Evolutionary conservation across 1,140 invertebrate genomes (phyloP).

Genomic region (Vollenhovia emeryi): DNA sequence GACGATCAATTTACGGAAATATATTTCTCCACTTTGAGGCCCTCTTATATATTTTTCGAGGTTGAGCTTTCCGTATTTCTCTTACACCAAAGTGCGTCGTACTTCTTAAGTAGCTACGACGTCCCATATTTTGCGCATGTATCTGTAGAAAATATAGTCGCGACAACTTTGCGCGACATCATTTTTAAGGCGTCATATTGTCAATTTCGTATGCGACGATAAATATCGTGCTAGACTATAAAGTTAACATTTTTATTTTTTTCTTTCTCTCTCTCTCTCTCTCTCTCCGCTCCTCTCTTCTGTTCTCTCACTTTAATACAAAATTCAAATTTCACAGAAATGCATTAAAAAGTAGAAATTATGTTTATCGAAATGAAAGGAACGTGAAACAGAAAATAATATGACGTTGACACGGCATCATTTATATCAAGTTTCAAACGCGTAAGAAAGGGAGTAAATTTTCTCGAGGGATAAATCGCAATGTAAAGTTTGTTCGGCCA

Average conservation of each 20-base stretch:
- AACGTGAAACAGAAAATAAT: background rate
- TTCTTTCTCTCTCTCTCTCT: background rate
- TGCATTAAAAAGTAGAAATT: background rate
- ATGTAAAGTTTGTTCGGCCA: constrained; percentile 9
- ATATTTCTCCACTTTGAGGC: constrained; percentile 16
- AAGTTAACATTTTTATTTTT: background rate
- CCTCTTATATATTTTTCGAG: constrained; percentile 23
- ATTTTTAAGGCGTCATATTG: constrained; percentile 27
- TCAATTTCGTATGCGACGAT: constrained; percentile 30
- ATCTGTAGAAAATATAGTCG: constrained; percentile 36
- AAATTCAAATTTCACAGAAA: background rate
- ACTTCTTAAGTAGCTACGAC: constrained; percentile 34
- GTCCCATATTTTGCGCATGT: constrained; percentile 29
- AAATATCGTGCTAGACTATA: constrained; percentile 1
- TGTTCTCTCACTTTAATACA: background rate
- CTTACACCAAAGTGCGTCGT: constrained; percentile 17
- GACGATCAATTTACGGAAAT: constrained; percentile 29
- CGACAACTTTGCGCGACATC: constrained; percentile 27
- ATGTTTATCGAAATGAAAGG: background rate
- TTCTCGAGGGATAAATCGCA: constrained; percentile 31
- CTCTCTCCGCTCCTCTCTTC: background rate
- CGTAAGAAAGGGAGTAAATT: background rate
- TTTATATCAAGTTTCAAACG: background rate
- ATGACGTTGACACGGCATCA: background rate
- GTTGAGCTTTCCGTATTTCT: constrained; percentile 13